These are phyloP conservation scores for Hipposideros armiger DNA, from an alignment of 2,113 vertebrate genomes.

Conservation along the genomic window DNA sequence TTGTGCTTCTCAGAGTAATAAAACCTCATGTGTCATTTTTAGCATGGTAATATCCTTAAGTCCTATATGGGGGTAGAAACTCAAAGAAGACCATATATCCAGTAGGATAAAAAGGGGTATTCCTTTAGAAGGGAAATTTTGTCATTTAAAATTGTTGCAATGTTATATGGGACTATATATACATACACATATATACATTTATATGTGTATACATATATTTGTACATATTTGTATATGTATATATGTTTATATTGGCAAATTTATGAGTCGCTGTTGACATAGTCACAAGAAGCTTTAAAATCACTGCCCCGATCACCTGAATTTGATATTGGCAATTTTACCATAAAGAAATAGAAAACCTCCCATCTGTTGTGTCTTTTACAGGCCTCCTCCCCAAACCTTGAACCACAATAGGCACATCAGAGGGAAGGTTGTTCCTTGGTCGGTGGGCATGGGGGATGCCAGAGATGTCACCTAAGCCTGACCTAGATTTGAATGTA, in stretches of 20 bases:
- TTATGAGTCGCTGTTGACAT: neutral
- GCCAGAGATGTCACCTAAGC: neutral
- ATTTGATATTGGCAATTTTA: neutral
- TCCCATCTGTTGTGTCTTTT: neutral
- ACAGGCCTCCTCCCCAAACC: neutral
- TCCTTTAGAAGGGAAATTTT: neutral
- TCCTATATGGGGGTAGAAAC: neutral
- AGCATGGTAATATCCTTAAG: neutral
- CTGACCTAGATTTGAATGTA: neutral
- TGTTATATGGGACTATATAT: neutral
- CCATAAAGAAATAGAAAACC: neutral
- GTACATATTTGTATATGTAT: neutral
- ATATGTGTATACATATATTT: neutral
- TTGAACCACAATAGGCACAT: neutral
- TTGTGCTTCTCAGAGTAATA: constrained; percentile 22
- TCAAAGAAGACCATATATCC: neutral
- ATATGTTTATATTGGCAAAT: neutral
- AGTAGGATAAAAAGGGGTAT: neutral
- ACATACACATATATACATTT: neutral
- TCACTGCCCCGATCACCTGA: neutral
- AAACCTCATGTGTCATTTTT: neutral
- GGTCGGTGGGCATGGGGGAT: neutral
- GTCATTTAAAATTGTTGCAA: neutral
- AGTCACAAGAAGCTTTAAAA: constrained; percentile 22
- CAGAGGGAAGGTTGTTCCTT: neutral